Evolutionary conservation across 2,888 invertebrate genomes (phyloP).

Genomic region (Glomeris marginata): DNA sequence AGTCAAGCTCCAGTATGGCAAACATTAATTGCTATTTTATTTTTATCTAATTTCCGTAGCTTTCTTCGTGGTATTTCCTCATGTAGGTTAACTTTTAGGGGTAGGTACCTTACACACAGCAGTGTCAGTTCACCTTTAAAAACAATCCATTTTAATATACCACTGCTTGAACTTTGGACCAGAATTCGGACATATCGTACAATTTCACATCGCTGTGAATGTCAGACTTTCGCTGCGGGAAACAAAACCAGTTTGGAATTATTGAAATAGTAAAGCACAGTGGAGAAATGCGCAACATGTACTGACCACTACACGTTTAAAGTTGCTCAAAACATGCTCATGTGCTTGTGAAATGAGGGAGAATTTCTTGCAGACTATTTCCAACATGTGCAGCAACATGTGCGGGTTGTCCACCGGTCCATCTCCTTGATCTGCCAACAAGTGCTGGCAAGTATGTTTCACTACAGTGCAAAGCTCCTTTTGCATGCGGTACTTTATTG

Average conservation of each 20-base stretch:
- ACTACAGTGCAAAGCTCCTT: slow-evolving; percentile 64
- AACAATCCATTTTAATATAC: slow-evolving; percentile 45
- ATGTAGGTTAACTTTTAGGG: no score
- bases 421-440: slow-evolving; percentile 40
- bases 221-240: slow-evolving; percentile 33
- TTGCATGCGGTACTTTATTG: slow-evolving; percentile 67
- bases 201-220: slow-evolving; percentile 38
- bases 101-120: no score
- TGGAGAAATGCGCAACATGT: neutral
- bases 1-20: no score
- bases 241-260: neutral
- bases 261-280: slow-evolving; percentile 1
- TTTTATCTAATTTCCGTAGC: no score
- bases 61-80: no score
- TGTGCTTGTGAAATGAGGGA: slow-evolving; percentile 65
- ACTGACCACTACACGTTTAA: slow-evolving; percentile 23
- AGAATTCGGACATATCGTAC: slow-evolving; percentile 63
- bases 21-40: no score
- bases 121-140: no score
- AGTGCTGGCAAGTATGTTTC: slow-evolving; percentile 53
- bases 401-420: slow-evolving; percentile 23
- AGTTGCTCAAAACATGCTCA: slow-evolving; percentile 40
- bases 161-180: slow-evolving; percentile 78
- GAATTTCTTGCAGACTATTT: slow-evolving; percentile 66
- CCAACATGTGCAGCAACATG: slow-evolving; percentile 41